These are phyloP conservation scores for Lepidotrigona ventralis DNA, from an alignment of 1,140 invertebrate genomes.

Conservation along the genomic window DNA sequence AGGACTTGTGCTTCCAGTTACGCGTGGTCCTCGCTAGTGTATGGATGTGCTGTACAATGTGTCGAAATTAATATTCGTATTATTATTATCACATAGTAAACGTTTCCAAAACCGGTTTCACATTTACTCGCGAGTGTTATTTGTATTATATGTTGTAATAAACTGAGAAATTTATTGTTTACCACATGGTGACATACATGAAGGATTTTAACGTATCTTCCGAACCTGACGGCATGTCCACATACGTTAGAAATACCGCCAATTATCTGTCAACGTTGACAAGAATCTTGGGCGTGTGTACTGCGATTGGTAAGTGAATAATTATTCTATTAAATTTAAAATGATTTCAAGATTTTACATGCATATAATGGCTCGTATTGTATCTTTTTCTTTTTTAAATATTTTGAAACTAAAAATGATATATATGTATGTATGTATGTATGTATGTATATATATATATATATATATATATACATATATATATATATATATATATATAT, in stretches of 20 bases:
- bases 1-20: slow-evolving; percentile 21
- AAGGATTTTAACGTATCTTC: slow-evolving; percentile 52
- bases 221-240: slow-evolving; percentile 45
- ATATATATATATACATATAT: no score
- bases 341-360: not conserved
- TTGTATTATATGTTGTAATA: not conserved
- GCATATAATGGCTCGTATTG: not conserved
- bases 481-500: no score
- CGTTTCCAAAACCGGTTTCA: not conserved
- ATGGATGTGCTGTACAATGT: not conserved
- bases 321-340: slow-evolving; percentile 7
- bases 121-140: not conserved
- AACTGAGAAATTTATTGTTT: not conserved
- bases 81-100: not conserved
- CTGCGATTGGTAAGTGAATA: slow-evolving; percentile 65
- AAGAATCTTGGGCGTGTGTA: slow-evolving; percentile 66
- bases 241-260: slow-evolving; percentile 49
- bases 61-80: not conserved
- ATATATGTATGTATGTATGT: not conserved
- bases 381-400: not conserved
- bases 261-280: slow-evolving; percentile 59
- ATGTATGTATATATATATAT: no score
- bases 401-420: not conserved
- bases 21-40: slow-evolving; percentile 7
- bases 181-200: slow-evolving; percentile 52